Base-by-base conservation (phyloP, 2,888 invertebrate genomes). In the Agrotis clavis region DNA sequence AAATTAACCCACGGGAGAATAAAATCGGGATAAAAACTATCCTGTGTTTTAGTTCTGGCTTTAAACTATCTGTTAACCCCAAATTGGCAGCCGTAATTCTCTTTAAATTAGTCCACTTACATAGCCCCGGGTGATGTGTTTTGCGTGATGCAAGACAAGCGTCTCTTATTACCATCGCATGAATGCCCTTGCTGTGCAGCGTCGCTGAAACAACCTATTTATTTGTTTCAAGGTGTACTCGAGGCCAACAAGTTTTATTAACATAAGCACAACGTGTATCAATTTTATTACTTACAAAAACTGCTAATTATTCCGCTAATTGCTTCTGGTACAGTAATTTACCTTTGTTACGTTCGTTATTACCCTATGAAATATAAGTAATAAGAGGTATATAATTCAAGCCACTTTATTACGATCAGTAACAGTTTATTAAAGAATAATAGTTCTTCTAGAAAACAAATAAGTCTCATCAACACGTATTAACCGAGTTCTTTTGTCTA, bases 341-440 rank as follows among this genome's bases (percentile, higher is more conserved):
- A 7, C 35, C 48, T 16, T 53, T 21, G 7, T 16, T 14, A 4
- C 16, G 1, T 18, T 45, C 41, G 14, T 45, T 1, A 9, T 11
- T 41, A 50, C n/a, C 18, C 14, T 25, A 30, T n/a, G 21, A 57
- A 65, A 48, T 60, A 64, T 19, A 18, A 4, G 2, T 13, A 48
- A 21, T 45, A 25, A 25, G 21, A 41, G 47, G 19, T 50, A 19
- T 41, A 68, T n/a, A 35, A 77, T 30, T 50, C 21, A 35, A 21
- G 4, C 19, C 9, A 47, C 50, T 9, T 71, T 71, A 50, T 50
- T 47, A 19, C 35, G 21, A 35, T 64, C 45, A 25, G 3, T 18
- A 59, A 60, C 35, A 79, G 19, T 72, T 56, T 65, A 61, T 61
- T 35, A 6, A 79, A 64, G 25, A 54, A 65, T 56, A 9, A 16